A percentile compares a stretch with the other conserved stretches of the same genome.
phyloP scores from a whole-genome alignment of 2,888 invertebrate genomes.

The Acrobasis consociella region DNA sequence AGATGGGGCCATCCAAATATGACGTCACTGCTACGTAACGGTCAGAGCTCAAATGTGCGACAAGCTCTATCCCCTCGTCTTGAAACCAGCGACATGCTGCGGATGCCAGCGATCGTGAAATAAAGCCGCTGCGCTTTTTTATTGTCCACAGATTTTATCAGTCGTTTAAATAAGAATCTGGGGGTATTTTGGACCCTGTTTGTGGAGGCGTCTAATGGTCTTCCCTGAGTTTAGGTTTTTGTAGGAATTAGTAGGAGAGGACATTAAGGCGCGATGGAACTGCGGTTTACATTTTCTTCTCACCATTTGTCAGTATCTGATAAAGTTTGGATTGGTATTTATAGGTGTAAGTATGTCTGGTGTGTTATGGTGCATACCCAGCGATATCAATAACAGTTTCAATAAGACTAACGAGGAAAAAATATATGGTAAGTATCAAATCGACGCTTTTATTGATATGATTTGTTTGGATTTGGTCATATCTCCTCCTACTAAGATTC shows the following conservation, averaged over 20 bases:
- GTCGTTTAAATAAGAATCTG: constrained; percentile 10
- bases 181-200: constrained; percentile 1
- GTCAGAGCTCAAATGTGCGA: neutral
- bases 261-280: constrained; percentile 8
- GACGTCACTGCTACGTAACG: neutral
- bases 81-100: constrained; percentile 45
- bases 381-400: too few relatives aligned
- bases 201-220: constrained; percentile 19
- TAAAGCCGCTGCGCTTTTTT: constrained; percentile 25
- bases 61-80: constrained; percentile 48
- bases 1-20: too few relatives aligned
- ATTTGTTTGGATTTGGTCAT: too few relatives aligned
- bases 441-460: too few relatives aligned
- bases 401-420: too few relatives aligned
- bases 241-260: constrained; percentile 10
- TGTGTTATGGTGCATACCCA: too few relatives aligned
- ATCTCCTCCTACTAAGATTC: too few relatives aligned
- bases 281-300: constrained; percentile 9
- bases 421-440: too few relatives aligned
- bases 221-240: constrained; percentile 10
- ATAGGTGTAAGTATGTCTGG: too few relatives aligned
- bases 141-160: constrained; percentile 23
- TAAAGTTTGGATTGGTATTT: neutral
- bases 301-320: constrained; percentile 12
- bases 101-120: constrained; percentile 35